Percentiles rank a stretch among this genome's conserved stretches.
Conservation (phyloP, 2,888 invertebrate genomes). For the Nezara viridula region DNA sequence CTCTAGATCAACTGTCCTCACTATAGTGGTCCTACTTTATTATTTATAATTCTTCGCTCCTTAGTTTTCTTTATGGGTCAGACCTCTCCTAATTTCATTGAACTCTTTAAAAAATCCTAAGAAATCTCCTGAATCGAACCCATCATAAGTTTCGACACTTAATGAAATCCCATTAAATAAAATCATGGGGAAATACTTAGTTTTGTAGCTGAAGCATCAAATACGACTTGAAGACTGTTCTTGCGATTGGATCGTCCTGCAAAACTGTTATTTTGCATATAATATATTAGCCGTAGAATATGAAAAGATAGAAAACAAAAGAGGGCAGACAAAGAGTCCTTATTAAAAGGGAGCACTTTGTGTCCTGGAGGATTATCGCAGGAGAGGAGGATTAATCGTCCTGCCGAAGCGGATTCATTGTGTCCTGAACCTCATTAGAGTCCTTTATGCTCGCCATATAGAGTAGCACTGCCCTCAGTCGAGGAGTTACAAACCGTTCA, state of each 20-base stretch:
- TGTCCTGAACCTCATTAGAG: slow-evolving; percentile 12
- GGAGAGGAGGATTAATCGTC: slow-evolving; percentile 25
- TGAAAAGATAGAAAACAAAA: slow-evolving; percentile 6
- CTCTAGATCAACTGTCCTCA: too few species aligned
- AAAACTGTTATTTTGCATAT: neutral
- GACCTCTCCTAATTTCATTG: too few species aligned
- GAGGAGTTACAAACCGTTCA: slow-evolving; percentile 15
- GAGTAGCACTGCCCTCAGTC: neutral
- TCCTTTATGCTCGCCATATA: neutral
- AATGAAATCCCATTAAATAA: neutral
- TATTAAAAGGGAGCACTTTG: slow-evolving; percentile 33
- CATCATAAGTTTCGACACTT: neutral
- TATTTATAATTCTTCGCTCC: too few species aligned
- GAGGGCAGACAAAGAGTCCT: neutral
- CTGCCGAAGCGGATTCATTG: slow-evolving; percentile 20
- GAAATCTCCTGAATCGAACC: too few species aligned
- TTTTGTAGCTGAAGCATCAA: neutral
- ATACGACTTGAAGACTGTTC: neutral
- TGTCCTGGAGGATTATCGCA: neutral
- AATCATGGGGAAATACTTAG: neutral
- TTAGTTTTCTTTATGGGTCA: too few species aligned
- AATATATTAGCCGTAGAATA: neutral
- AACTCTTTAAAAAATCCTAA: too few species aligned
- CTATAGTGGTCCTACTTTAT: too few species aligned
- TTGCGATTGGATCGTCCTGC: neutral